Base-by-base conservation (phyloP, 1,140 invertebrate genomes). In the Ctenoplectra terminalis region DNA sequence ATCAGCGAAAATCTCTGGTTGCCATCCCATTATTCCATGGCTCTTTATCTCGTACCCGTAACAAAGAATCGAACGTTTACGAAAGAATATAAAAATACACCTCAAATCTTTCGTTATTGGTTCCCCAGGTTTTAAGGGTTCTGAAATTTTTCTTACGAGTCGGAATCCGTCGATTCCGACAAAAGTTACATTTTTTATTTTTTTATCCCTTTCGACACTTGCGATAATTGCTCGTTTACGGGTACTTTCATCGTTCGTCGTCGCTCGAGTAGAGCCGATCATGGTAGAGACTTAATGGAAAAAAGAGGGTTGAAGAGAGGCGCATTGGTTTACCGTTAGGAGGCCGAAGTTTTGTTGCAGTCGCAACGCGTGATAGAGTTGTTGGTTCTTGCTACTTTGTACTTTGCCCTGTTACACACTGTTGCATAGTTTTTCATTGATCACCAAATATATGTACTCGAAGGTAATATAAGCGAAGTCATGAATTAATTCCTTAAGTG, bases 301-400 rank as follows among this genome's bases (percentile, higher is more conserved):
- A 31, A n/a, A 61, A 71, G 64, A 67, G 64, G 76, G 43, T 84
- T 64, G 29, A 40, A 46, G 52, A 73, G 52, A 54, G 66, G 26
- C 31, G 60, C 48, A 50, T 71, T 61, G 48, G 79, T 69, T 50
- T 60, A 64, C 50, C 54, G 71, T 85, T 85, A 80, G 46, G 50
- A 50, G 9, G 43, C 31, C 48, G 20, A 23, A 23, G 11, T 66
- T 31, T 43, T 5, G 7, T 20, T 0, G 17, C 8, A 31, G 17
- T 58, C 8, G 8, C 17, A 13, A n/a, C n/a, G n/a, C 8, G 29
- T 17, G 7, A 46, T 11, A 29, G 15, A 23, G 13, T 64, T 26
- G n/a, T 66, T 2, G n/a, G 13, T 15, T 11, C 31, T 54, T n/a
- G 60, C 48, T 23, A 60, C 50, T 43, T 7, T 31, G 40, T 26